Percentiles rank a stretch among this genome's conserved stretches.
These are phyloP conservation scores for Homarus gammarus DNA, from an alignment of 2,888 invertebrate genomes.

Conservation along the genomic window DNA sequence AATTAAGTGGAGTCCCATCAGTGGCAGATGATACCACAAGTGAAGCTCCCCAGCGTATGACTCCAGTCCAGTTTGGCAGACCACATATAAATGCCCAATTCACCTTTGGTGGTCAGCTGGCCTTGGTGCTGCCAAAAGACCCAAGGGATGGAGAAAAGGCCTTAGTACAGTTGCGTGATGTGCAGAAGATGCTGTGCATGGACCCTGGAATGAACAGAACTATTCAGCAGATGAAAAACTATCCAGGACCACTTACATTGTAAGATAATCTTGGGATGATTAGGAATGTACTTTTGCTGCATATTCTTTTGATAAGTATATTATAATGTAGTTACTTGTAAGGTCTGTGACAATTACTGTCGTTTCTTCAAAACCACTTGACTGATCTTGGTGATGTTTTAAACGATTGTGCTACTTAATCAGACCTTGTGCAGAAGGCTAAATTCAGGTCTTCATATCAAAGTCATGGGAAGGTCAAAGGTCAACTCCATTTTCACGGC, in stretches of 20 bases:
- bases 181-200: conserved; percentile 63
- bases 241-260: conserved; percentile 73
- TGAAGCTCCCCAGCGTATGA: conserved; percentile 84
- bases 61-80: conserved; percentile 89
- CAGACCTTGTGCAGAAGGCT: too few species aligned
- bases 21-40: conserved; percentile 50
- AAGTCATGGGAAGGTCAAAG: too few species aligned
- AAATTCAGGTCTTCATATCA: too few species aligned
- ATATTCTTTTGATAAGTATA: background rate
- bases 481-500: too few species aligned
- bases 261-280: conserved; percentile 38
- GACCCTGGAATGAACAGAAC: conserved; percentile 31
- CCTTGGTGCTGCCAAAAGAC: conserved; percentile 88
- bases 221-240: conserved; percentile 59
- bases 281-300: too few species aligned
- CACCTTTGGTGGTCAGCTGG: conserved; percentile 83
- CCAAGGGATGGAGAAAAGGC: conserved; percentile 90
- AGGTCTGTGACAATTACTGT: too few species aligned
- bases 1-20: conserved; percentile 68
- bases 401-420: too few species aligned
- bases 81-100: conserved; percentile 83
- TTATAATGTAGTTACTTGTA: too few species aligned
- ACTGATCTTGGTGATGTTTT: too few species aligned
- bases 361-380: too few species aligned
- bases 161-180: conserved; percentile 78